phyloP scores from a whole-genome alignment of 2,888 invertebrate species.

The Noctua fimbriata region DNA sequence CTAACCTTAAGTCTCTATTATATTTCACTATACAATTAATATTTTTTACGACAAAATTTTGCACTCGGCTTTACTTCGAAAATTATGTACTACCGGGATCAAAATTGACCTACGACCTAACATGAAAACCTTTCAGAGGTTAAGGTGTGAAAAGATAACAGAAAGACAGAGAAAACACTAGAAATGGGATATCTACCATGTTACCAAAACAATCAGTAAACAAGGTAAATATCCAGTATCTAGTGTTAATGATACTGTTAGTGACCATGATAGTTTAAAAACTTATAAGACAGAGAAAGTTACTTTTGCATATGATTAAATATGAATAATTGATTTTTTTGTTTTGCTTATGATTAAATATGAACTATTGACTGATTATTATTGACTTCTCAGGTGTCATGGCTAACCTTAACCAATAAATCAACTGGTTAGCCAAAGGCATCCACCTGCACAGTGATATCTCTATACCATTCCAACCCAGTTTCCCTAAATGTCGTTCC shows the following conservation, averaged over 20 bases:
- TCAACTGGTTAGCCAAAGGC: neutral
- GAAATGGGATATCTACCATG: no score
- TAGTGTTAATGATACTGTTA: no score
- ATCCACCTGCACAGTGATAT: conserved; percentile 48
- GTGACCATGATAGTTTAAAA: no score
- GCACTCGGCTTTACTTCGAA: neutral
- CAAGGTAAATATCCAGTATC: no score
- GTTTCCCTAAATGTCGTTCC: conserved; percentile 55
- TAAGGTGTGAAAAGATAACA: neutral
- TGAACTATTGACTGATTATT: neutral
- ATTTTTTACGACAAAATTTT: neutral
- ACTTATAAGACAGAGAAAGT: no score
- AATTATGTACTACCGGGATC: neutral
- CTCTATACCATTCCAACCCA: conserved; percentile 43
- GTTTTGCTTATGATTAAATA: neutral
- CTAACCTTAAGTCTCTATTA: no score
- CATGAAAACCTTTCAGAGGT: no score
- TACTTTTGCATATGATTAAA: neutral
- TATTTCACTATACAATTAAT: neutral
- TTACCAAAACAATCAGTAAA: no score
- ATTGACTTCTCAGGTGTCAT: neutral
- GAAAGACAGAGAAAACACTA: neutral
- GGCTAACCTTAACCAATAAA: neutral
- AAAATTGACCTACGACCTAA: neutral
- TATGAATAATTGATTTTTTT: neutral